Conservation (phyloP, 2,888 invertebrate genomes). For the Ctenicera cuprea region DNA sequence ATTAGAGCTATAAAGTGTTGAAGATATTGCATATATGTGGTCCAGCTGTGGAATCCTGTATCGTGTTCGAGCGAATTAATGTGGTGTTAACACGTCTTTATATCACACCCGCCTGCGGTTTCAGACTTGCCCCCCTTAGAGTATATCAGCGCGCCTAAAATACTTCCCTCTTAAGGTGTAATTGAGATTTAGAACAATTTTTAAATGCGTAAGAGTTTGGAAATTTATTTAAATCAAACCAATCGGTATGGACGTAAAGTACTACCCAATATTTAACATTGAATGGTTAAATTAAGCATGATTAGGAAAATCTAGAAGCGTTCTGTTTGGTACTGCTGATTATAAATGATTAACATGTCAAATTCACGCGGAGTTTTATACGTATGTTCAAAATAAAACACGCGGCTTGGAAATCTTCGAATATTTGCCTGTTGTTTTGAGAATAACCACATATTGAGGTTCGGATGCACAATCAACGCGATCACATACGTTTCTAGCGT, state of each 20-base stretch:
- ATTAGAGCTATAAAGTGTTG: constrained; percentile 54
- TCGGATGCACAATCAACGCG: constrained; percentile 30
- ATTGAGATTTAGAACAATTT: too few species aligned
- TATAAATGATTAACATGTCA: constrained; percentile 60
- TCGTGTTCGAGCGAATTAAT: constrained; percentile 65
- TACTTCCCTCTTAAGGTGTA: not conserved
- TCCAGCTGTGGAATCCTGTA: constrained; percentile 59
- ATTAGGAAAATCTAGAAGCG: not conserved
- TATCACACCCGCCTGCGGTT: constrained; percentile 66
- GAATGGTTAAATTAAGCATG: not conserved
- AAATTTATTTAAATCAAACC: not conserved
- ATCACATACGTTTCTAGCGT: constrained; percentile 41
- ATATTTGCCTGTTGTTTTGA: constrained; percentile 56
- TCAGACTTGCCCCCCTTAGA: constrained; percentile 56
- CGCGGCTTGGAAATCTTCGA: constrained; percentile 54
- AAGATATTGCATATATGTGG: constrained; percentile 52
- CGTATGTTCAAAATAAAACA: constrained; percentile 58
- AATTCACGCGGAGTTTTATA: constrained; percentile 58
- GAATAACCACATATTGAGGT: constrained; percentile 36
- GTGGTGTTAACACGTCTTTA: constrained; percentile 67
- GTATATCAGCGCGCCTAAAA: constrained; percentile 48
- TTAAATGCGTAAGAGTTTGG: too few species aligned
- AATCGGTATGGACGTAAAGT: too few species aligned
- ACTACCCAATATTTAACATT: too few species aligned
- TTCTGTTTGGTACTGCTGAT: constrained; percentile 43